These are phyloP conservation scores for Pectinophora gossypiella DNA, from an alignment of 1,140 invertebrate species.

Conservation along the genomic window DNA sequence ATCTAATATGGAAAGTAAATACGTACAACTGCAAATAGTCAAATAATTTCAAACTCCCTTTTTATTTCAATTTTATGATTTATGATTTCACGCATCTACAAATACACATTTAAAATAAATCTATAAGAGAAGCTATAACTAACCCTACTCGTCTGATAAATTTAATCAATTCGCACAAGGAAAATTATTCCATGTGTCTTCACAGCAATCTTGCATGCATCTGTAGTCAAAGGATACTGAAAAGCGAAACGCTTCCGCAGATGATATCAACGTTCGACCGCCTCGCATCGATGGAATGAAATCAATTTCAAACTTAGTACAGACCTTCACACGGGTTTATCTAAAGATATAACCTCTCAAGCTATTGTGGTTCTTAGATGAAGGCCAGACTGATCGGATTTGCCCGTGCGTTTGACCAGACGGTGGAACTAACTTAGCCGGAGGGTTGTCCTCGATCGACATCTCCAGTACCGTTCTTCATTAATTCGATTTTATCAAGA, in stretches of 20 bases:
- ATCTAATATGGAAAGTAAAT: too few species aligned
- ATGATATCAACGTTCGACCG: conserved; percentile 41
- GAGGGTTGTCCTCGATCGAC: conserved; percentile 33
- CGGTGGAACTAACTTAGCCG: background rate
- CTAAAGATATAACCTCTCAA: background rate
- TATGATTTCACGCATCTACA: too few species aligned
- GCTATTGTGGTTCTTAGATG: background rate
- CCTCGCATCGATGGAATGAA: conserved; percentile 53
- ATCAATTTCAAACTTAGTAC: conserved; percentile 62
- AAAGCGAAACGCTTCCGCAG: conserved; percentile 34
- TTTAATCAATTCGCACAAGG: background rate
- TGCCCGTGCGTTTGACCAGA: background rate
- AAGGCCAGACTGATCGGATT: background rate
- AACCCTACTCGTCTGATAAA: conserved; percentile 10
- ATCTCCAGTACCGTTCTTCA: conserved; percentile 62
- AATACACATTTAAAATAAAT: too few species aligned
- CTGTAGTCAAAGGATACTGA: background rate
- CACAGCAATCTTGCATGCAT: background rate
- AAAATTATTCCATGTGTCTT: background rate
- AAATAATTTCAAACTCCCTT: too few species aligned
- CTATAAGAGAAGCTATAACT: background rate
- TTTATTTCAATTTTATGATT: too few species aligned
- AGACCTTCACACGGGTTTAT: conserved; percentile 12
- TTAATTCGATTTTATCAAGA: conserved; percentile 67
- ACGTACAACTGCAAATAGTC: too few species aligned